phyloP scores from a whole-genome alignment of 2,113 vertebrate species.

The Pithys albifrons region DNA sequence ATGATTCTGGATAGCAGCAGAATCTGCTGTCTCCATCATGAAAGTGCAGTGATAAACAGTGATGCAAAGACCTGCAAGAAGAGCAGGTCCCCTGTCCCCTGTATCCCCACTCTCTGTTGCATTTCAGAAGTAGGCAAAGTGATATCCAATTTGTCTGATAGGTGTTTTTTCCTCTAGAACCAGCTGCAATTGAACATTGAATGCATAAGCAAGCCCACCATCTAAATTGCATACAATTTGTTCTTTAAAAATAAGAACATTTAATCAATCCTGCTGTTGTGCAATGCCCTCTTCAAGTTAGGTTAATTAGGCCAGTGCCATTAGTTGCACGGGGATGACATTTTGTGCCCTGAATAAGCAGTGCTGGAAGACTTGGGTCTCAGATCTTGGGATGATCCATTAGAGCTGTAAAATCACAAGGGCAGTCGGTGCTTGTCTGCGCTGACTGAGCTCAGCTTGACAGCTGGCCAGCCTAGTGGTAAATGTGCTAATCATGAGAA shows the following conservation, averaged over 20 bases:
- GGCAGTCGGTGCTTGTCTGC: not conserved
- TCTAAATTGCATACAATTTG: not conserved
- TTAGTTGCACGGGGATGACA: not conserved
- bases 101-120: not conserved
- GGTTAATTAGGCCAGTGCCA: not conserved
- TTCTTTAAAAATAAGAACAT: not conserved
- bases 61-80: not conserved
- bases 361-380: not conserved
- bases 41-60: not conserved
- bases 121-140: not conserved
- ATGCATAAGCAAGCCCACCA: not conserved
- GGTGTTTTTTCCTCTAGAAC: not conserved
- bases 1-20: not conserved
- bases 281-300: not conserved
- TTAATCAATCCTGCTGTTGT: not conserved
- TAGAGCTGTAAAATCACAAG: not conserved
- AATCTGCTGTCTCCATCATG: not conserved
- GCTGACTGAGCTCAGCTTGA: not conserved
- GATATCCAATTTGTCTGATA: not conserved
- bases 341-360: not conserved
- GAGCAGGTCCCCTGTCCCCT: not conserved
- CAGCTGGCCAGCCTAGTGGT: not conserved
- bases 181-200: not conserved
- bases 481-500: constrained; percentile 11
- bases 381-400: not conserved